Base-by-base conservation (phyloP, 1,140 invertebrate species). In the Delia radicum region DNA sequence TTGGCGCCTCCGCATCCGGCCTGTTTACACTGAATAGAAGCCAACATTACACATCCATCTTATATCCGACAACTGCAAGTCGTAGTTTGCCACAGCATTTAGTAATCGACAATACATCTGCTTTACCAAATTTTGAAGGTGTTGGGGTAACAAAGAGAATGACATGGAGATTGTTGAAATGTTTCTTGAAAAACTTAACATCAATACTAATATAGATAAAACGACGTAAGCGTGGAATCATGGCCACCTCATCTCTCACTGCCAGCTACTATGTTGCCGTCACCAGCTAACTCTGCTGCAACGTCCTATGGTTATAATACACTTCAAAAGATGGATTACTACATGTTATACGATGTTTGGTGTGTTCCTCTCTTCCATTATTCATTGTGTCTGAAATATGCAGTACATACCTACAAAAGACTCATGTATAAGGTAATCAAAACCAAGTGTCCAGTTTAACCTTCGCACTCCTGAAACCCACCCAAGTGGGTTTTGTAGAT, bases 171-270 rank as follows among this genome's bases (percentile, higher is more conserved):
- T 80, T 77, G 85, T 85, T 82, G 83, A 85, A 77, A 79, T 77
- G 75, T 84, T 84, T 77, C 81, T 85, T 77, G 80, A 80, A 76
- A 81, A 81, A 76, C 75, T 85, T 74, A 85, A 85, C 77, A 81
- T 85, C 71, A 85, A 85, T 74, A 83, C 83, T 77, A 85, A 85
- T 80, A 71, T 77, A 85, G 77, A 83, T 81, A 76, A 85, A 83
- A 77, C 78, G 83, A 65, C 24, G 48, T 33, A 42, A 74, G 76
- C 73, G 77, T 27, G 75, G 77, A 74, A 80, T 21, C 37, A 29
- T n/a, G n/a, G n/a, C 18, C 65, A 21, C 29, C 5, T 7, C 65
- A 31, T 28, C 3, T 31, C 28, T 73, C 75, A 21, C 18, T 33
- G 79, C 69, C 63, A 73, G 26, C 15, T 29, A 55, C 29, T 37